A percentile compares a stretch with the other conserved stretches of the same genome.
Conservation (phyloP, 1,140 invertebrate species). For the Lepeophtheirus salmonis region DNA sequence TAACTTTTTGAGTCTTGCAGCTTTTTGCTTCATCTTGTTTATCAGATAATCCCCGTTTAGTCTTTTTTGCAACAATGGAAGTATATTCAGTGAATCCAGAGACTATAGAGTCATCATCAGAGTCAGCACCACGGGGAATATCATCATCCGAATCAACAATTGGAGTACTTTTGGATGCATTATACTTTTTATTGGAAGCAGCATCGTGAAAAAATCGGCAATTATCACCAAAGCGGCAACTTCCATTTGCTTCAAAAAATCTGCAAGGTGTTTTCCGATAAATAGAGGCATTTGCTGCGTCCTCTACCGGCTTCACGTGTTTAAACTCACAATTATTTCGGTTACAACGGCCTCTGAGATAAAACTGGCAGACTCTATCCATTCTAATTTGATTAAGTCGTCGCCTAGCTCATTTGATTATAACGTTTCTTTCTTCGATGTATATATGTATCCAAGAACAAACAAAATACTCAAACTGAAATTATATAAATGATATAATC, state of each 20-base stretch:
- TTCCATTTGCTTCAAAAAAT: conserved; percentile 1
- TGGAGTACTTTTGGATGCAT: neutral
- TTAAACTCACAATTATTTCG: conserved; percentile 13
- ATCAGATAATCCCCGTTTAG: neutral
- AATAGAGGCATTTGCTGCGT: neutral
- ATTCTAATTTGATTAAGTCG: neutral
- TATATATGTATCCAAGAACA: too few species aligned
- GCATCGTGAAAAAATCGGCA: conserved; percentile 8
- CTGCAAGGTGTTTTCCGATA: neutral
- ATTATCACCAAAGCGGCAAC: neutral
- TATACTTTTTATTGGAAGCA: neutral
- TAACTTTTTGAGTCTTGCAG: too few species aligned
- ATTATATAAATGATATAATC: too few species aligned
- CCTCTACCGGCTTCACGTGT: conserved; percentile 1
- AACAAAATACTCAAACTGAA: too few species aligned
- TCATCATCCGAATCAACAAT: neutral
- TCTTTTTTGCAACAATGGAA: neutral
- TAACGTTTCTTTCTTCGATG: too few species aligned
- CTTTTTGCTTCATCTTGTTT: neutral
- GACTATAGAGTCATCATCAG: conserved; percentile 3
- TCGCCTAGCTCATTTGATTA: too few species aligned
- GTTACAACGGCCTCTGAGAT: conserved; percentile 4
- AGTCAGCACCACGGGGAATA: neutral
- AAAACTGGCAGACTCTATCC: conserved; percentile 14
- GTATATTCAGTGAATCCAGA: conserved; percentile 2